Evolutionary conservation across 1,140 invertebrate species (phyloP).

Genomic region (Trissolcus basalis): DNA sequence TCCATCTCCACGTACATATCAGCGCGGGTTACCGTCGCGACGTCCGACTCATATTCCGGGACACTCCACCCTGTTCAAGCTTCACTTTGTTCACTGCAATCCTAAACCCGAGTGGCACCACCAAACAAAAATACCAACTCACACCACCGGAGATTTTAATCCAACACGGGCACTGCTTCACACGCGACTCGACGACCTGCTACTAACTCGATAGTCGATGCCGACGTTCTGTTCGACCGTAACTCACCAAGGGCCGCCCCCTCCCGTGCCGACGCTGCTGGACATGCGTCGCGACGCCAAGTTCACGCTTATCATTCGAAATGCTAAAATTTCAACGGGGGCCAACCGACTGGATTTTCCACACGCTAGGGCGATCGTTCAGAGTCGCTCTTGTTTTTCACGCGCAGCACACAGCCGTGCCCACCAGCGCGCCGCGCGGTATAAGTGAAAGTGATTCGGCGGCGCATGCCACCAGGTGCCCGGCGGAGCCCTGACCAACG

Average conservation of each 20-base stretch:
- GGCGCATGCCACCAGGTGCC: conserved; percentile 75
- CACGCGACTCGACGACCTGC: conserved; percentile 67
- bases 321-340: background rate
- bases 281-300: background rate
- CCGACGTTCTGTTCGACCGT: conserved; percentile 7
- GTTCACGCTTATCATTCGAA: too few relatives aligned
- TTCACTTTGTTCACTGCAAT: conserved; percentile 36
- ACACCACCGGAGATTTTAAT: too few relatives aligned
- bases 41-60: conserved; percentile 32
- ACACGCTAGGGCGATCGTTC: background rate
- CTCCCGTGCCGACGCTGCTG: conserved; percentile 47
- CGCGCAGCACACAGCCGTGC: conserved; percentile 19
- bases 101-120: conserved; percentile 22
- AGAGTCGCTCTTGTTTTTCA: conserved; percentile 2
- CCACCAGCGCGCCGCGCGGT: conserved; percentile 59
- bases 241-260: conserved; percentile 55
- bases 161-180: too few relatives aligned
- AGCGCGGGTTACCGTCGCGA: conserved; percentile 64
- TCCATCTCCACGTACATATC: conserved; percentile 89
- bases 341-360: too few relatives aligned
- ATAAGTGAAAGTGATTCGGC: conserved; percentile 76
- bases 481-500: conserved; percentile 65
- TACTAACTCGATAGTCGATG: conserved; percentile 59
- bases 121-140: background rate
- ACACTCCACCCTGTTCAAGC: background rate